These are phyloP conservation scores for Euclidia mi DNA, from an alignment of 2,888 invertebrate genomes.

Conservation along the genomic window DNA sequence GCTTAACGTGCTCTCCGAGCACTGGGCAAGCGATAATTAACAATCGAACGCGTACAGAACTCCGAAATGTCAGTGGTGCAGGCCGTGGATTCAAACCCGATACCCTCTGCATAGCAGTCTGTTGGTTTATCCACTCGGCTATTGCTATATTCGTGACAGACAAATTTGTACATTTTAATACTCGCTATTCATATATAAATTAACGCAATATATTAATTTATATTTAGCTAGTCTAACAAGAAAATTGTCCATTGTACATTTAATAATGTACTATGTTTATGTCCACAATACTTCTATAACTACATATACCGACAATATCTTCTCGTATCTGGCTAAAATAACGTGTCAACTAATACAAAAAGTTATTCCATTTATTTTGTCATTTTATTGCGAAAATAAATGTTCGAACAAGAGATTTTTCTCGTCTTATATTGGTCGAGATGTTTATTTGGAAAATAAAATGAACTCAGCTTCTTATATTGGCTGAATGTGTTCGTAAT, in stretches of 20 bases:
- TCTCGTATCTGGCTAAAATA: not conserved
- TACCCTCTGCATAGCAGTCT: no score
- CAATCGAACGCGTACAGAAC: no score
- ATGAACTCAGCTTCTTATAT: not conserved
- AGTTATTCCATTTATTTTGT: conserved; percentile 1
- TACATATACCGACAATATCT: not conserved
- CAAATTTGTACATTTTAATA: no score
- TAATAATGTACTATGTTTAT: not conserved
- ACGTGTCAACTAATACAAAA: conserved; percentile 4
- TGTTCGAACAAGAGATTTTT: not conserved
- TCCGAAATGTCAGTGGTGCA: no score
- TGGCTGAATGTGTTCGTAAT: not conserved
- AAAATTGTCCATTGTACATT: not conserved
- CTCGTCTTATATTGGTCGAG: not conserved
- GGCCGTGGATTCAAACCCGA: no score
- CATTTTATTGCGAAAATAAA: not conserved
- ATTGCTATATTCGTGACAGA: no score
- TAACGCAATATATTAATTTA: no score
- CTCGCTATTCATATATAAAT: no score
- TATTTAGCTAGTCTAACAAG: no score
- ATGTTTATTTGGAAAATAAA: not conserved
- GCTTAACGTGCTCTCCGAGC: no score
- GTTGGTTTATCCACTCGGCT: no score
- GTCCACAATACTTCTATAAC: not conserved
- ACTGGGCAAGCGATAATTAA: no score